A percentile compares a stretch with the other conserved stretches of the same genome.
These are phyloP conservation scores for Ginglymostoma cirratum DNA, from an alignment of 2,113 vertebrate genomes.

Conservation along the genomic window DNA sequence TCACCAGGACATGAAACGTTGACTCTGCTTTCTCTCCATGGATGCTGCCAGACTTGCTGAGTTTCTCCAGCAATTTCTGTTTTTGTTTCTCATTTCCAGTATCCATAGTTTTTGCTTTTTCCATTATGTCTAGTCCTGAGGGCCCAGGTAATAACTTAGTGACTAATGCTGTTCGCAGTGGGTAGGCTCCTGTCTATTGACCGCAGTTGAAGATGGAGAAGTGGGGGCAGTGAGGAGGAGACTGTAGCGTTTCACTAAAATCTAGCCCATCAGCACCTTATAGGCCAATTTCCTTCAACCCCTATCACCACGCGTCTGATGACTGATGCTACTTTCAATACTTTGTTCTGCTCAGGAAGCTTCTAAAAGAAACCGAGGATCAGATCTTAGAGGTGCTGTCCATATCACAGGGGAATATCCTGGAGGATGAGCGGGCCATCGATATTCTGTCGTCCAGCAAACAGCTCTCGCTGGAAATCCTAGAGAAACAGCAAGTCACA, in stretches of 20 bases:
- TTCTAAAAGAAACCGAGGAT: conserved; percentile 53
- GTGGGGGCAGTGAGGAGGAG: background rate
- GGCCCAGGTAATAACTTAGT: too few species aligned
- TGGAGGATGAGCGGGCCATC: conserved; percentile 56
- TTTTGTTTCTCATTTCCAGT: too few species aligned
- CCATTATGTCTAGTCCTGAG: too few species aligned
- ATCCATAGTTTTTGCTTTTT: too few species aligned
- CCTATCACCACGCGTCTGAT: too few species aligned
- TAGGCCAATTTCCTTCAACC: too few species aligned
- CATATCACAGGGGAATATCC: conserved; percentile 51
- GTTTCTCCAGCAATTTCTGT: too few species aligned
- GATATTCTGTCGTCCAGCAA: conserved; percentile 59
- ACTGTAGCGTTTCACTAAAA: background rate
- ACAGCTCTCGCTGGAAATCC: conserved; percentile 57
- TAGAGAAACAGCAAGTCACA: conserved; percentile 56
- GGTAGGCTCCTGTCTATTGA: too few species aligned
- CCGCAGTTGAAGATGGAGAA: background rate
- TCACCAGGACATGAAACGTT: too few species aligned
- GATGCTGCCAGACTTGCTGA: too few species aligned
- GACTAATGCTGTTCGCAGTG: too few species aligned
- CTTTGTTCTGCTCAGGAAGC: conserved; percentile 44
- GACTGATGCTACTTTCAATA: background rate
- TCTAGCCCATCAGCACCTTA: background rate
- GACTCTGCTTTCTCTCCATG: too few species aligned
- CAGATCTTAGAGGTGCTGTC: conserved; percentile 48